These are phyloP conservation scores for Neopelma chrysocephalum DNA, from an alignment of 2,797 vertebrate genomes.

Conservation along the genomic window DNA sequence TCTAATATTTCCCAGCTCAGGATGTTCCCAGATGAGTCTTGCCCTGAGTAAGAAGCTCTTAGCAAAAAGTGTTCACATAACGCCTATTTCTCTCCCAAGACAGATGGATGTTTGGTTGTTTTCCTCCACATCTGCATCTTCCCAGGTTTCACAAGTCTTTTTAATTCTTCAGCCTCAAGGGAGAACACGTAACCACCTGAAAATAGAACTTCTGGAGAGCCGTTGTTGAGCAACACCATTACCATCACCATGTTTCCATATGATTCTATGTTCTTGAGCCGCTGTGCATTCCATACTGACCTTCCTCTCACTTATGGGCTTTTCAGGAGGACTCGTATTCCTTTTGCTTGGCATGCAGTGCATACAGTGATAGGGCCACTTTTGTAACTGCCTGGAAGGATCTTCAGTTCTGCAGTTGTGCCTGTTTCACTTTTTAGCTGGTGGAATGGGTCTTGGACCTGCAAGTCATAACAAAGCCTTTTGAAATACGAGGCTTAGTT, in stretches of 20 bases:
- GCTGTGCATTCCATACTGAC: background rate
- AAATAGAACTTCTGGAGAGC: background rate
- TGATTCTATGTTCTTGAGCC: background rate
- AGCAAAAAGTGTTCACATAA: background rate
- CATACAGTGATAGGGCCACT: background rate
- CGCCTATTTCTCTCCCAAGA: background rate
- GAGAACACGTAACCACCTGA: background rate
- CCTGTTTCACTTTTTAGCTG: background rate
- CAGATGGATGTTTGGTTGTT: background rate
- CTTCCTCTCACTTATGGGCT: background rate
- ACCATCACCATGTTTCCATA: rapidly evolving
- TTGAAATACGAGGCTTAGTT: background rate
- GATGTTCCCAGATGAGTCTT: background rate
- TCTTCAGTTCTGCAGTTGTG: background rate
- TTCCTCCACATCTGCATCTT: background rate
- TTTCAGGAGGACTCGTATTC: background rate
- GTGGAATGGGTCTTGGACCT: background rate
- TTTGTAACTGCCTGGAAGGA: background rate
- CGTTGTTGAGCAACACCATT: background rate
- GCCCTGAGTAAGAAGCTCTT: background rate
- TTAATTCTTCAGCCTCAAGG: background rate
- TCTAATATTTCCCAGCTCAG: background rate
- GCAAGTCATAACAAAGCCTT: background rate
- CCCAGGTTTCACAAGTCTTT: background rate
- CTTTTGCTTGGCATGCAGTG: rapidly evolving